phyloP scores from a whole-genome alignment of 2,888 invertebrate genomes.

The Cerceris rybyensis region DNA sequence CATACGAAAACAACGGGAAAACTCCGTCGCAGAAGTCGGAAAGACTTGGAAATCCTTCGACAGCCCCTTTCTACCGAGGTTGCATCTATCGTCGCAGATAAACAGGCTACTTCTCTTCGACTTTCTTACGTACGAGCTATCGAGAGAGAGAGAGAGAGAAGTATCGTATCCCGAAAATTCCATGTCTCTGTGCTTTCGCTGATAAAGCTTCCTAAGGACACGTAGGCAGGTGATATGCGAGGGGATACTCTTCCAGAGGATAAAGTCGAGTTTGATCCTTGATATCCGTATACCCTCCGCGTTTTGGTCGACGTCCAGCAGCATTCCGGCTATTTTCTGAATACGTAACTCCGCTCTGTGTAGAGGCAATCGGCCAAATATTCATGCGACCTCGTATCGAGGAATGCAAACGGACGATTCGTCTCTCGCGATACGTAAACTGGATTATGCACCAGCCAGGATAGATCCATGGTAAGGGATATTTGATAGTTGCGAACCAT shows the following conservation, averaged over 20 bases:
- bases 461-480: slow-evolving; percentile 27
- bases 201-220: slow-evolving; percentile 37
- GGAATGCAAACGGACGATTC: slow-evolving; percentile 59
- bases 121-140: slow-evolving; percentile 17
- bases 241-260: slow-evolving; percentile 30
- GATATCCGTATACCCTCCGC: slow-evolving; percentile 50
- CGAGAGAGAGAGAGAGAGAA: slow-evolving; percentile 22
- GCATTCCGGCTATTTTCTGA: slow-evolving; percentile 48
- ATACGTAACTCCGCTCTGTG: slow-evolving; percentile 59
- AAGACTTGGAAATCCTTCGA: slow-evolving; percentile 14
- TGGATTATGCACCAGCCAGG: slow-evolving; percentile 53
- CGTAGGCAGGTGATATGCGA: slow-evolving; percentile 29
- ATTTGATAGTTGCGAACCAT: slow-evolving; percentile 27
- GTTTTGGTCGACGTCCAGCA: slow-evolving; percentile 64
- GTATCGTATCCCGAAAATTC: slow-evolving; percentile 47
- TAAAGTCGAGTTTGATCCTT: slow-evolving; percentile 37
- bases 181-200: slow-evolving; percentile 21
- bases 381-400: slow-evolving; percentile 67
- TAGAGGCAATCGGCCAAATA: slow-evolving; percentile 75
- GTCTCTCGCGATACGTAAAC: slow-evolving; percentile 58
- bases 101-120: slow-evolving; percentile 12
- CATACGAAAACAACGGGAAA: slow-evolving; percentile 3
- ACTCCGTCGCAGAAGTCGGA: background rate
- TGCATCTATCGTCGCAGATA: slow-evolving; percentile 38
- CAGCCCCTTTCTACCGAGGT: slow-evolving; percentile 11